Evolutionary conservation across 1,140 invertebrate genomes (phyloP), one percentile per base, ranked within the genome.

Genomic region (Trichogramma pretiosum): DNA sequence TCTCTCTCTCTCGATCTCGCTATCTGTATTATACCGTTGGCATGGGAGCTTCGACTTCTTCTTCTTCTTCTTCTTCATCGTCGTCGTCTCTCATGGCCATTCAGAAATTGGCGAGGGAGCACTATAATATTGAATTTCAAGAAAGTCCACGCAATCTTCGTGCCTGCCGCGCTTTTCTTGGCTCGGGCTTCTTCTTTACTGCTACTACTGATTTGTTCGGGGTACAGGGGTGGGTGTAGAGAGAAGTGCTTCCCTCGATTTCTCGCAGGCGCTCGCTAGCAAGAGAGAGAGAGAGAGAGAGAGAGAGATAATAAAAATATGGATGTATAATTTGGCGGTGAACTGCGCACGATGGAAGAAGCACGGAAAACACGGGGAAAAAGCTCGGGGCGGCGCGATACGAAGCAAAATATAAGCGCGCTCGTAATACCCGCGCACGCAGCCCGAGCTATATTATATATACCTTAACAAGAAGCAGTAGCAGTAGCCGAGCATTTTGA

Each of bases 91-190:
- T 8, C 19, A 33, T 33, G 18, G 19, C 33, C 14, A n/a, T n/a
- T n/a, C n/a, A n/a, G 32, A 36, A 48, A 22, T 41, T 53, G 43
- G 43, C 42, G 42, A 43, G 22, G 33, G 33, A 10, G 48, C 52
- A 45, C 54, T 48, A 43, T 61, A 57, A 61, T 63, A 65, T 65
- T 63, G 63, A 63, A 65, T 63, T 65, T 62, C 61, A 65, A 63
- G 61, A 53, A 63, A 63, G 55, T 61, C 55, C 52, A n/a, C n/a
- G n/a, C n/a, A n/a, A n/a, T n/a, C n/a, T n/a, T n/a, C n/a, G n/a
- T n/a, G n/a, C n/a, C n/a, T n/a, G n/a, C n/a, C n/a, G n/a, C n/a
- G n/a, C n/a, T n/a, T n/a, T n/a, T n/a, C n/a, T n/a, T n/a, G n/a
- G n/a, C n/a, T n/a, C n/a, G n/a, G n/a, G 28, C 32, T 32, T 13